Conservation (phyloP, 2,888 invertebrate genomes). For the Mythimna loreyi region DNA sequence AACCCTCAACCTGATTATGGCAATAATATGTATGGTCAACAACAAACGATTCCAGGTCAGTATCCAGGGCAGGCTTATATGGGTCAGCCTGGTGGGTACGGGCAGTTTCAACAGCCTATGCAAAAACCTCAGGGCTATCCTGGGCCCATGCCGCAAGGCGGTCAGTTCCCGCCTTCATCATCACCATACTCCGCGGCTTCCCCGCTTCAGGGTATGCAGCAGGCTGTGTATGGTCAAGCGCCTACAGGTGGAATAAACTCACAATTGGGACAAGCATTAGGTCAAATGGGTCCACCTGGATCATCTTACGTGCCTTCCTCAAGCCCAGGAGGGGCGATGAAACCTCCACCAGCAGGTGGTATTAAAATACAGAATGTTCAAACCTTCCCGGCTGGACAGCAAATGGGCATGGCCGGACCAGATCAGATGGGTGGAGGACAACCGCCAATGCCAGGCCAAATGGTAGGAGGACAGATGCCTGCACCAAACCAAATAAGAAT, state of each 20-base stretch:
- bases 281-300: conserved; percentile 75
- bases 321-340: conserved; percentile 81
- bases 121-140: conserved; percentile 78
- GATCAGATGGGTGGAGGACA: conserved; percentile 64
- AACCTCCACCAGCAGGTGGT: conserved; percentile 75
- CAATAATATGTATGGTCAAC: conserved; percentile 84
- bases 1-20: conserved; percentile 83
- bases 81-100: conserved; percentile 75
- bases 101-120: conserved; percentile 79
- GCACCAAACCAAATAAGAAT: conserved; percentile 82
- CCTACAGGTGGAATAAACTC: conserved; percentile 66
- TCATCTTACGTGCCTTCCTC: conserved; percentile 75
- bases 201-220: conserved; percentile 87
- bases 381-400: conserved; percentile 82
- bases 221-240: conserved; percentile 83
- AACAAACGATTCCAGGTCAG: conserved; percentile 80
- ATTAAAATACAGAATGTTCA: conserved; percentile 86
- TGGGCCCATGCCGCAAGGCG: conserved; percentile 72
- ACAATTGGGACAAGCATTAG: conserved; percentile 70
- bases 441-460: conserved; percentile 69
- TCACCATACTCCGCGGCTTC: conserved; percentile 79
- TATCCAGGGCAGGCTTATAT: conserved; percentile 79
- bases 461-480: conserved; percentile 78
- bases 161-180: conserved; percentile 74
- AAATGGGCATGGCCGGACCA: conserved; percentile 72